Base-by-base conservation (phyloP, 2,797 vertebrate genomes). In the Luscinia megarhynchos region DNA sequence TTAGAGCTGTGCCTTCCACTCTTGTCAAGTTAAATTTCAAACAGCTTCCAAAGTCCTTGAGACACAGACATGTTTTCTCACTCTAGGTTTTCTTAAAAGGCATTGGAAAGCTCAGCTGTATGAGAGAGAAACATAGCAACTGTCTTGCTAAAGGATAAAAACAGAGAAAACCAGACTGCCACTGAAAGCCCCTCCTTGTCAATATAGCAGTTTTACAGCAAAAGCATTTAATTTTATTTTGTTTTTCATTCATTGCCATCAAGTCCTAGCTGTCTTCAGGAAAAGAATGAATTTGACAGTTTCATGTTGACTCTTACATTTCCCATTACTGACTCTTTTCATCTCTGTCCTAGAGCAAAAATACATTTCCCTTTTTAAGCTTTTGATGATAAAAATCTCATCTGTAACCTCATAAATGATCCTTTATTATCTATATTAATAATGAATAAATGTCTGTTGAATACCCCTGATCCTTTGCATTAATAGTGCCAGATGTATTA, bases 351-450 rank as follows among this genome's bases (percentile, higher is more conserved):
- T 76, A 96, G 92, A 98, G 98, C 97, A 97, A 98, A 98, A 98
- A 97, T 98, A 98, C 97, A 98, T 98, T 98, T 98, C 96, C 96
- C 96, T 97, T 98, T 98, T 98, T 97, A 98, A 98, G 97, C 94
- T 98, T 98, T 98, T 98, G 98, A 98, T 98, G 97, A 98, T 98
- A 98, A 98, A 98, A 98, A 97, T 98, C 97, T 98, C 98, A 98
- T 98, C 97, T 98, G 97, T 98, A 98, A 96, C 94, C 97, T 98
- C 97, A 97, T 98, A 98, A 98, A 98, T 98, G 97, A 97, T 98
- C 97, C 97, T 98, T 98, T 98, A 98, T 98, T 98, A 98, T 98
- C 97, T 98, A 95, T 98, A 98, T 98, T 98, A 98, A 98, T 98
- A 98, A 98, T 98, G 97, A 98, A 98, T 98, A 98, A 98, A 98